Evolutionary conservation across 2,888 invertebrate genomes (phyloP).

Genomic region (Spialia ferax): DNA sequence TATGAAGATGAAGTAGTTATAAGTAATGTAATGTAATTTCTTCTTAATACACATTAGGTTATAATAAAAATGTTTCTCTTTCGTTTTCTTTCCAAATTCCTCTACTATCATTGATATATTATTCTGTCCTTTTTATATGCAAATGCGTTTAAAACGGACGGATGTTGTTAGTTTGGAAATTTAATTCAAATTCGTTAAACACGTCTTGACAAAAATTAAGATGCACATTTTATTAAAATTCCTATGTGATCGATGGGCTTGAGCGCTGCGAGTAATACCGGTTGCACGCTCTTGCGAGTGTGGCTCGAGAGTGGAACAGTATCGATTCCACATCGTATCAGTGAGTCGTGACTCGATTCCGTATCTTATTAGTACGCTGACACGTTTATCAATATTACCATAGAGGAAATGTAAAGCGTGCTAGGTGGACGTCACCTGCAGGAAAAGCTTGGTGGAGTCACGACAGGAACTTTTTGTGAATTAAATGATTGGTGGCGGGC

Average conservation of each 20-base stretch:
- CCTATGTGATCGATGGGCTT: background rate
- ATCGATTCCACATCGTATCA: conserved; percentile 11
- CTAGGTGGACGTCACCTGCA: conserved; percentile 58
- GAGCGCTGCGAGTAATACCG: background rate
- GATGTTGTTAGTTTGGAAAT: too few relatives aligned
- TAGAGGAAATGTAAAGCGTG: conserved; percentile 72
- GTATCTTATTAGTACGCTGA: conserved; percentile 74
- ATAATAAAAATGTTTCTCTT: background rate
- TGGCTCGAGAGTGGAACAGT: conserved; percentile 3
- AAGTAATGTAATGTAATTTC: background rate
- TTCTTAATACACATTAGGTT: background rate
- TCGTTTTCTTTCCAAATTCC: background rate
- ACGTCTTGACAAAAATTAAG: background rate
- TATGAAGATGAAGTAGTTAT: background rate
- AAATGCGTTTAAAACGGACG: too few relatives aligned
- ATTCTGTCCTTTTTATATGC: background rate
- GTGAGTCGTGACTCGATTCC: conserved; percentile 60
- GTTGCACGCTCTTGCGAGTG: conserved; percentile 7
- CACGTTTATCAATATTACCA: conserved; percentile 72
- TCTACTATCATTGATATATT: too few relatives aligned
- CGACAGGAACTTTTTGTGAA: conserved; percentile 77
- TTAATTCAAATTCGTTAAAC: background rate
- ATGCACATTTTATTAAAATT: background rate
- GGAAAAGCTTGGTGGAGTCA: conserved; percentile 66
- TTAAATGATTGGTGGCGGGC: conserved; percentile 65